phyloP scores from a whole-genome alignment of 2,113 vertebrate genomes.

The Polypterus senegalus region DNA sequence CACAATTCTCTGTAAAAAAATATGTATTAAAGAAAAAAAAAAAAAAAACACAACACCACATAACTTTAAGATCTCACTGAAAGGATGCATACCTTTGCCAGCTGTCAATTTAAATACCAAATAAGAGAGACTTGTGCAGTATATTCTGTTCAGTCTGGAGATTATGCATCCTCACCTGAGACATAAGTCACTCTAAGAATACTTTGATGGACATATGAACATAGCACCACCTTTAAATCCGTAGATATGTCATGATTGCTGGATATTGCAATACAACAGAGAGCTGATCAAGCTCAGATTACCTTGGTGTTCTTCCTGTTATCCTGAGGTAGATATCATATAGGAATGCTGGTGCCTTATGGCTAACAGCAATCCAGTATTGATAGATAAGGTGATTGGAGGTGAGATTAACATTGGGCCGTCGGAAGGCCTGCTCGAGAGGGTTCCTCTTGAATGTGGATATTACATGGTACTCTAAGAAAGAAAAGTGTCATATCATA shows the following conservation, averaged over 20 bases:
- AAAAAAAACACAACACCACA: constrained; percentile 10
- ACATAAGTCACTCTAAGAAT: background rate
- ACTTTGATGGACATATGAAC: background rate
- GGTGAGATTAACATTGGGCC: constrained; percentile 99
- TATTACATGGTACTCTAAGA: constrained; percentile 99
- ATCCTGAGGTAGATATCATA: constrained; percentile 99
- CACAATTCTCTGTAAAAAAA: constrained; percentile 69
- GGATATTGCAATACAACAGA: constrained; percentile 30
- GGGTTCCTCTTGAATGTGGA: constrained; percentile 99
- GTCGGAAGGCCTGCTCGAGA: constrained; percentile 98
- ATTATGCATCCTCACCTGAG: background rate
- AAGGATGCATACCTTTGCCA: constrained; percentile 11
- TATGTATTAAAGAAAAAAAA: constrained; percentile 49
- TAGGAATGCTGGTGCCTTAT: constrained; percentile 97
- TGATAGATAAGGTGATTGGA: constrained; percentile 99
- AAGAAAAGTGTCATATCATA: constrained; percentile 70
- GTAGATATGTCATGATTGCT: constrained; percentile 8
- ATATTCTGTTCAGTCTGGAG: background rate
- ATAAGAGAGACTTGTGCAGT: background rate
- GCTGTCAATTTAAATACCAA: too few relatives aligned
- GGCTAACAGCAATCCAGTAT: constrained; percentile 99
- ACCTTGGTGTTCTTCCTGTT: constrained; percentile 98
- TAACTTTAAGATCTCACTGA: constrained; percentile 10
- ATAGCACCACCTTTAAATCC: constrained; percentile 16
- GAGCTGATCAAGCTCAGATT: constrained; percentile 64